phyloP scores from a whole-genome alignment of 2,888 invertebrate genomes.

The Uropetala carovei region DNA sequence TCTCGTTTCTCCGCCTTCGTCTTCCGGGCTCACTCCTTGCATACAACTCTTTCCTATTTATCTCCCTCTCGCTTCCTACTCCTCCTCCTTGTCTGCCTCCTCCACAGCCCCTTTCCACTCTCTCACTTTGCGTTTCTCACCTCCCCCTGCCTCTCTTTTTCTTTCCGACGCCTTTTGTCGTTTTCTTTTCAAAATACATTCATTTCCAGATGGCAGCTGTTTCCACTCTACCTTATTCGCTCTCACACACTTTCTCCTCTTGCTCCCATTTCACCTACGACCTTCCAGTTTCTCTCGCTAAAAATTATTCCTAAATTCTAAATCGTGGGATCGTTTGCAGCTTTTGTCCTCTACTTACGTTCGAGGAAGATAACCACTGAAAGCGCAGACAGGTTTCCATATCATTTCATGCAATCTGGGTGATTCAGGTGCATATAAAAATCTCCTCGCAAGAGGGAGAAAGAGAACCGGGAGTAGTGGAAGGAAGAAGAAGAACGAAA shows the following conservation, averaged over 20 bases:
- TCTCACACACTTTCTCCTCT: not conserved
- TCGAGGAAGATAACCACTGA: not conserved
- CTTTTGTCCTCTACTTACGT: not conserved
- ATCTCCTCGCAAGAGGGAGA: not conserved
- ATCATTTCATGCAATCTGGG: not conserved
- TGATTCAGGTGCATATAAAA: not conserved
- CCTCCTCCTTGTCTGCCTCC: not conserved
- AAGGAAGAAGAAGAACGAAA: not conserved
- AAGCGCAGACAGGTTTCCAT: not conserved
- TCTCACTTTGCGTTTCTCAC: not conserved
- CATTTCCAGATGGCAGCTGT: not conserved
- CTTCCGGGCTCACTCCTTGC: not conserved
- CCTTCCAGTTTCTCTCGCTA: not conserved
- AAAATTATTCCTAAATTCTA: not conserved
- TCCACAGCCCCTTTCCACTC: not conserved
- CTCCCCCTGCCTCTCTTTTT: not conserved
- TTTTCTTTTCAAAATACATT: not conserved
- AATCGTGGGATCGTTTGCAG: not conserved
- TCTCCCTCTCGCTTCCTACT: not conserved
- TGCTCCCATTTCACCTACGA: not conserved
- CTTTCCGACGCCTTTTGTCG: not conserved
- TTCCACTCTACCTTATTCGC: not conserved
- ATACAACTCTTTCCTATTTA: conserved; percentile 11
- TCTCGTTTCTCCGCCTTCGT: not conserved
- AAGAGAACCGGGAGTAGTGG: not conserved